Base-by-base conservation (phyloP, 2,113 vertebrate species). In the Sclerurus mexicanus region DNA sequence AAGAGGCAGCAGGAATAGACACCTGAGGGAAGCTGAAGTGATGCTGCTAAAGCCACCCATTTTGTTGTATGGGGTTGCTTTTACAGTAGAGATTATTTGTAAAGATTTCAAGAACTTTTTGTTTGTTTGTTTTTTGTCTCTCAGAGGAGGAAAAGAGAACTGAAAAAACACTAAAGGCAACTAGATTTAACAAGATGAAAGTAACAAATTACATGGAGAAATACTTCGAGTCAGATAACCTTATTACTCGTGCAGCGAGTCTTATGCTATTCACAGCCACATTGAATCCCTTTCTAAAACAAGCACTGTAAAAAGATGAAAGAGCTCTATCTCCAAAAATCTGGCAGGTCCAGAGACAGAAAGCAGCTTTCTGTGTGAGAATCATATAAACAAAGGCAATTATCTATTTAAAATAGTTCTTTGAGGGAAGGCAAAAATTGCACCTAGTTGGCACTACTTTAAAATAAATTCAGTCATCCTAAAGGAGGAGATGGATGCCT, bases 401-500 rank as follows among this genome's bases (percentile, higher is more conserved):
- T 86, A 97, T 84, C 56, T 95, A 59, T 92, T 97, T 97, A 90
- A 76, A 97, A n/a, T 89, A 89, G 93, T 47, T 96, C 94, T 98
- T 97, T 97, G 94, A 97, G 49, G 47, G 62, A 95, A 94, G 85
- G 74, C 69, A 96, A 92, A 75, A 85, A 95, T 93, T 74, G 88
- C 63, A 83, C 79, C 42, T 10, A 12, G 59, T 46, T 98, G 96
- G 96, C 97, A 96, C 42, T 44, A 93, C 95, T 96, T 97, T 96
- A 98, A 98, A 98, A 97, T 97, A 64, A 98, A 96, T 96, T 96
- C 97, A 97, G 97, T 98, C 95, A 88, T 62, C 67, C 27, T 96
- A 96, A 95, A 63, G 62, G 59, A 49, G 91, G 78, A 84, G 77
- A 73, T 82, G 25, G 73, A 97, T 72, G 59, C 14, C 89, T 91